Evolutionary conservation across 2,113 vertebrate genomes (phyloP), one percentile per base, ranked within the genome.

Genomic region (Engystomops pustulosus): DNA sequence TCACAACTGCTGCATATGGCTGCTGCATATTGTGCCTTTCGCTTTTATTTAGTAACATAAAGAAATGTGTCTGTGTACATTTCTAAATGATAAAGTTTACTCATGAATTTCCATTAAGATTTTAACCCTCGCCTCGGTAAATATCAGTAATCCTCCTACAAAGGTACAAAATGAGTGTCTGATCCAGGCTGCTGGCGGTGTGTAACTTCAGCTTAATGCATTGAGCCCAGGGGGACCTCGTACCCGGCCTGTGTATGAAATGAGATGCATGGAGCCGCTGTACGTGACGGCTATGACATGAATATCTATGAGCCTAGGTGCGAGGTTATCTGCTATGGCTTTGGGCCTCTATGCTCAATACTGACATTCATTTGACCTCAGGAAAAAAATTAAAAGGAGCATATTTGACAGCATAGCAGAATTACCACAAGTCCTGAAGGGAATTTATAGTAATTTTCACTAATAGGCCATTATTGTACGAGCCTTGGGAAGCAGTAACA

Each of bases 101-200:
- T 82, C 9, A 10, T 60, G 49, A 53, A 82, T 82, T 82, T 82
- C 80, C 72, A 82, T 82, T 82, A 72, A 82, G 80, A 82, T 82
- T 82, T 82, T 82, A 72, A 74, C 25, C 45, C 25, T 30, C 51
- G 51, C 51, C 27, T 32, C 25, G 62, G 68, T 74, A 82, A 82
- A 49, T 72, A 68, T 62, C 69, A 30, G 67, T 82, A 82, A 82
- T 82, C 80, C 80, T 62, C 38, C 80, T 74, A 74, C 69, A 82
- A 74, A 72, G 68, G 69, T 82, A 55, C 80, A 82, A 82, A 82
- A 82, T 74, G 69, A 82, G 49, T 62, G 51, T 62, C 80, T 82
- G 69, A 82, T 82, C 69, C 53, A 15, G 80, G 69, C 80, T 60
- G 51, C 68, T 62, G 49, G 80, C 69, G 72, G 44, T 82, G 68